These are phyloP conservation scores for Tinamus guttatus DNA, from an alignment of 2,113 vertebrate genomes.

Conservation along the genomic window DNA sequence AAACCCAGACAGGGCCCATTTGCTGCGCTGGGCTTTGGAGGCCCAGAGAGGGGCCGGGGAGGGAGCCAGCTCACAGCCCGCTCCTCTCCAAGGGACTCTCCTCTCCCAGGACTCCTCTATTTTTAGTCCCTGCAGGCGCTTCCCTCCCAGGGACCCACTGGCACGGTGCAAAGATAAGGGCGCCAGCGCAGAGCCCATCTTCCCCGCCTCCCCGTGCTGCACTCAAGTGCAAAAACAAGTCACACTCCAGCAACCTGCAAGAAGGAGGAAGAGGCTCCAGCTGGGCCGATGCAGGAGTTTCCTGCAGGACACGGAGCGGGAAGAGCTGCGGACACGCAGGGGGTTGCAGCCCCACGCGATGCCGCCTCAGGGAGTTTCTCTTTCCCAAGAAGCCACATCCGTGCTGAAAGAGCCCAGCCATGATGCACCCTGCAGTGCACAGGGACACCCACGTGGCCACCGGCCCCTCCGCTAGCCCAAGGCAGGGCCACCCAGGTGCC, in stretches of 20 bases:
- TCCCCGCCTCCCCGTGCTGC: neutral
- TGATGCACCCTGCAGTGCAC: neutral
- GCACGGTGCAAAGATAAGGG: neutral
- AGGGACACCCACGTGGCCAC: rapidly evolving
- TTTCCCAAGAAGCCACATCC: neutral
- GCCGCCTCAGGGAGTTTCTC: neutral
- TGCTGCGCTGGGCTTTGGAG: neutral
- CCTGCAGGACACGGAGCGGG: neutral
- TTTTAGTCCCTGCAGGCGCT: neutral
- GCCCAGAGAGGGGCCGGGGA: neutral
- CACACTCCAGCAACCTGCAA: slow-evolving; percentile 19
- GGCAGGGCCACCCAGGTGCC: neutral
- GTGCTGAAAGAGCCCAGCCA: rapidly evolving
- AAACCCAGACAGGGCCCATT: rapidly evolving
- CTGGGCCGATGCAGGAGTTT: slow-evolving; percentile 21
- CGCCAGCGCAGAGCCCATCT: neutral
- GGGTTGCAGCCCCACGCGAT: neutral
- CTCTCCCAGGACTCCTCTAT: neutral
- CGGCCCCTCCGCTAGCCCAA: neutral
- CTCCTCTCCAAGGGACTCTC: neutral
- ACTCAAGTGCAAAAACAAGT: neutral
- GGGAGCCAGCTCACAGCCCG: rapidly evolving
- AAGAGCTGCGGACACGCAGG: neutral
- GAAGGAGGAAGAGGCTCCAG: neutral
- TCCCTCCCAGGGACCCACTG: neutral